phyloP scores from a whole-genome alignment of 92 coral and sea anemone species.

The Galaxea fascicularis region DNA sequence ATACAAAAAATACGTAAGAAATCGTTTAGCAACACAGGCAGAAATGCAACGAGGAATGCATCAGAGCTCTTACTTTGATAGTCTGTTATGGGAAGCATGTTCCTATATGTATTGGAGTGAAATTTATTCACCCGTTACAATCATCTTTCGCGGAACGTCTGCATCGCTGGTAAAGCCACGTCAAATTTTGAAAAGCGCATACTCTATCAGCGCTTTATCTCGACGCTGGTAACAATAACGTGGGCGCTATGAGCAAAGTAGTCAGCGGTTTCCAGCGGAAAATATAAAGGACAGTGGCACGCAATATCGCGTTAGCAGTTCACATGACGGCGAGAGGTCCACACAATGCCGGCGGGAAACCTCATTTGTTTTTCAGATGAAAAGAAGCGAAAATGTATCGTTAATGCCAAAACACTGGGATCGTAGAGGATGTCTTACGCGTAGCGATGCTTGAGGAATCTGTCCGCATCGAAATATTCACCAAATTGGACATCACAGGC shows the following conservation, averaged over 20 bases:
- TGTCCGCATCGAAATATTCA: neutral
- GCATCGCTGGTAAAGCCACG: slow-evolving; percentile 29
- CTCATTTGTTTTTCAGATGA: slow-evolving; percentile 3
- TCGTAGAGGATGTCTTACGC: neutral
- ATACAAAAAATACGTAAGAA: neutral
- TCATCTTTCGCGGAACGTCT: neutral
- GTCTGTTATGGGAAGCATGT: slow-evolving; percentile 96
- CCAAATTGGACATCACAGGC: slow-evolving; percentile 1
- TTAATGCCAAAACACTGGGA: slow-evolving; percentile 12
- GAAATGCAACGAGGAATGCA: neutral
- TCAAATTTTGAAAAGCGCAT: slow-evolving; percentile 16
- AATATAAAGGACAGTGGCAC: slow-evolving; percentile 28
- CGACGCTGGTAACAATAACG: slow-evolving; percentile 43
- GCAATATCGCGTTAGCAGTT: slow-evolving; percentile 27
- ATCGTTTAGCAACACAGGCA: neutral
- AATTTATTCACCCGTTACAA: neutral
- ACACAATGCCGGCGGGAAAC: slow-evolving; percentile 22
- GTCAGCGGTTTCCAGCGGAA: slow-evolving; percentile 8
- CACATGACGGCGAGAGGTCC: neutral
- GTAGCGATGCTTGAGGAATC: slow-evolving; percentile 22
- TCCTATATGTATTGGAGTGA: neutral
- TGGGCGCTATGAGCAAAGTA: neutral
- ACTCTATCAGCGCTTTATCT: neutral
- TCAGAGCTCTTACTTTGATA: slow-evolving; percentile 85
- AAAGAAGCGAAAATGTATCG: neutral